Base-by-base conservation (phyloP, 2,797 vertebrate genomes). In the Sitta carolinensis region DNA sequence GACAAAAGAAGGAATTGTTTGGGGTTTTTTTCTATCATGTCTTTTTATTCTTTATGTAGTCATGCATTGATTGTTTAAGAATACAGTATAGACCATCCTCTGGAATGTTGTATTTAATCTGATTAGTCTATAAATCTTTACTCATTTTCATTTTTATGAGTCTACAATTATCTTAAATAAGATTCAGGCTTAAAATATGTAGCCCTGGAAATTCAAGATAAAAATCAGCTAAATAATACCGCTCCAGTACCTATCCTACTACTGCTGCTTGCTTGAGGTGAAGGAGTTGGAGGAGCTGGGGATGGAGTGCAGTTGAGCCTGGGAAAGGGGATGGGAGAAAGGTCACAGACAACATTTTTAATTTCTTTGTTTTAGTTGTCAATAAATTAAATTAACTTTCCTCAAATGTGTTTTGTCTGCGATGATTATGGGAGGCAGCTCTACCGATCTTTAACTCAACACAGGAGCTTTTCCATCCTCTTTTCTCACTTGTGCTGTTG, bases 201-300 rank as follows among this genome's bases (percentile, higher is more conserved):
- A 40, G 4, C 27, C 42, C 21, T 47, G 30, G 30, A 84, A 81
- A 50, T 58, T 27, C 58, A 54, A 75, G 21, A 18, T 14, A 54
- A 18, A 64, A 70, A 52, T 18, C 55, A 38, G 6, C 19, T 50
- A 69, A 75, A n/a, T 34, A 40, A 40, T 47, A 17, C 9, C 1
- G 0, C 6, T 10, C 5, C 5, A 3, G 7, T 52, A 69, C 10
- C n/a, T 10, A 43, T 8, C 7, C 5, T n/a, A 38, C 9, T 54
- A 25, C 1, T 8, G 21, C 16, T 62, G 19, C 32, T 76, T 1
- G 0, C 9, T 36, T 2, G 0, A 25, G 38, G 5, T 4, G 8
- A 36, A 21, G 16, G 54, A 40, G 9, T 3, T 8, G 25, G 50
- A 42, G 13, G 16, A 55, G 2, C 4, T 9, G 7, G 16, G 15